Evolutionary conservation across 2,113 vertebrate genomes (phyloP).

Genomic region (Orientallactaga bullata): DNA sequence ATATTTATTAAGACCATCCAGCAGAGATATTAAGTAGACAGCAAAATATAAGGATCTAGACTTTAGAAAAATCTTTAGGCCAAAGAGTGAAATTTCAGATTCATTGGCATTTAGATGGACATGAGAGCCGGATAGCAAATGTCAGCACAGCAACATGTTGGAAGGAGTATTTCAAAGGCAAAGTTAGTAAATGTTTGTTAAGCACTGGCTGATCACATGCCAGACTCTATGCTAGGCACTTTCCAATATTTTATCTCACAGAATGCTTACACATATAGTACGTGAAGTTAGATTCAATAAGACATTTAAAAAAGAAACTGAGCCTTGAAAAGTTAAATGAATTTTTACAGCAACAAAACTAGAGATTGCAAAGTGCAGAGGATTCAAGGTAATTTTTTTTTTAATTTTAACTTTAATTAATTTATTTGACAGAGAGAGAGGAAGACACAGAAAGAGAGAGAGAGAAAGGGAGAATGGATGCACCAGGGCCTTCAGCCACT

Average conservation of each 20-base stretch:
- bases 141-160: not conserved
- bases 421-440: no score
- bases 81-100: not conserved
- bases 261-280: not conserved
- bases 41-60: not conserved
- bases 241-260: constrained; percentile 12
- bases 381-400: not conserved
- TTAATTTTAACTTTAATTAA: no score
- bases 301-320: not conserved
- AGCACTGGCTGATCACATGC: not conserved
- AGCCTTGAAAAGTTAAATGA: not conserved
- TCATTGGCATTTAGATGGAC: constrained; percentile 18
- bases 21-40: not conserved
- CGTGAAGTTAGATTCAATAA: not conserved
- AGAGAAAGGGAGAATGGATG: no score
- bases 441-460: no score
- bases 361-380: not conserved
- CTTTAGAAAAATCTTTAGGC: not conserved
- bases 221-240: not conserved
- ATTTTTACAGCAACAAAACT: not conserved
- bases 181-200: constrained; percentile 40
- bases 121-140: not conserved
- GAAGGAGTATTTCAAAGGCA: not conserved
- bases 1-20: not conserved
- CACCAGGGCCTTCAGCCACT: no score